phyloP scores from a whole-genome alignment of 2,888 invertebrate genomes.

The Cyclophora albipunctata region DNA sequence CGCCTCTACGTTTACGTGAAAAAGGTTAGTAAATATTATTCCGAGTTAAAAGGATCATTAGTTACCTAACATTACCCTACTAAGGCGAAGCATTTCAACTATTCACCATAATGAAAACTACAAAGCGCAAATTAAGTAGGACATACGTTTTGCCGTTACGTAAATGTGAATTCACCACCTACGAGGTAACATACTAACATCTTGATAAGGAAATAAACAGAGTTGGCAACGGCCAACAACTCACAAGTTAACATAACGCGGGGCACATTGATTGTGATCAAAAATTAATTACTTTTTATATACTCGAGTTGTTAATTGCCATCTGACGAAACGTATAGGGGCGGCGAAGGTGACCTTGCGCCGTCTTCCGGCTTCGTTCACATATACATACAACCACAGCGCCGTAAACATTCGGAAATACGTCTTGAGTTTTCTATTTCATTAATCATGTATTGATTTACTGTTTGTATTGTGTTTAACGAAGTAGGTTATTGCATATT shows the following conservation, averaged over 20 bases:
- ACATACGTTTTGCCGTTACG: slow-evolving; percentile 12
- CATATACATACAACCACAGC: slow-evolving; percentile 2
- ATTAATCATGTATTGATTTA: too few species aligned
- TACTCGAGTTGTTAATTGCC: slow-evolving; percentile 36
- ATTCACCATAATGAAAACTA: slow-evolving; percentile 10
- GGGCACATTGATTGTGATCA: slow-evolving; percentile 32
- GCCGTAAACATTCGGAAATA: too few species aligned
- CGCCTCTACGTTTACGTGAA: too few species aligned
- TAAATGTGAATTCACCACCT: slow-evolving; percentile 22
- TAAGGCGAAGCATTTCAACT: not conserved
- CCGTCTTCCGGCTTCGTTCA: slow-evolving; percentile 29
- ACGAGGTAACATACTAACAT: slow-evolving; percentile 18
- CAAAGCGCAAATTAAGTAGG: slow-evolving; percentile 16
- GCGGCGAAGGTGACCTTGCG: slow-evolving; percentile 23
- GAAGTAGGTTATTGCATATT: too few species aligned
- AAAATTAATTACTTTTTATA: slow-evolving; percentile 42
- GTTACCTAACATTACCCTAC: not conserved
- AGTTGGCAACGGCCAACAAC: slow-evolving; percentile 23
- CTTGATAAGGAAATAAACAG: slow-evolving; percentile 24
- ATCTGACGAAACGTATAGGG: slow-evolving; percentile 40
- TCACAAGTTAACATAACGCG: slow-evolving; percentile 23
- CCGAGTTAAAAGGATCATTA: not conserved
- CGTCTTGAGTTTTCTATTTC: too few species aligned
- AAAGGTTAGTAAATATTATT: not conserved
- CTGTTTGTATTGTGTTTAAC: too few species aligned